Base-by-base conservation (phyloP, 2,888 invertebrate genomes). In the Microplitis manilae region DNA sequence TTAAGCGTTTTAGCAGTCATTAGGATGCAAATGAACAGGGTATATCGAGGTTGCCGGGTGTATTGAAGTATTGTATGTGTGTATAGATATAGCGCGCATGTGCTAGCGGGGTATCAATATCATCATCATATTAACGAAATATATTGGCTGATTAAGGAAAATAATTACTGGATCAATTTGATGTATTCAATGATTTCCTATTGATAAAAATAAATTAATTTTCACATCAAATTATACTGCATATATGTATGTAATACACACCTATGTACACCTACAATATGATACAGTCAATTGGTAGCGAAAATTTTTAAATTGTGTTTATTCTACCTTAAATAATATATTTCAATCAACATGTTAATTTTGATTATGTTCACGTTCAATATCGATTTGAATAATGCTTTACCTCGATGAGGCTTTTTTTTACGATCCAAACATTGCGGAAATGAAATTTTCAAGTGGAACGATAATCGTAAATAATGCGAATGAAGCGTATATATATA, bases 1-100 rank as follows among this genome's bases (percentile, higher is more conserved):
- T 81, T 80, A 82, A 81, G 76, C 74, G 81, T 76, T 78, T 80
- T 77, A 77, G 77, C 71, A 75, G 75, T 81, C 81, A 75, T 81
- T 81, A 79, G 78, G 73, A 81, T 81, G 81, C 77, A 79, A 81
- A 82, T 82, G 77, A 69, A 81, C 77, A 76, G 73, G 50, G 13
- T 8, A 50, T 13, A 50, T 50, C 50, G 50, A 64, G 68, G 50
- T 50, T 74, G 20, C 13, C 13, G 60, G 68, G 70, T 40, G 17
- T 41, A 68, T 17, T 68, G 39, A 40, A 69, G 20, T 50, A 61
- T 62, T 13, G 50, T 13, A 13, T 50, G 13, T 50, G 13, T 50
- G 50, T 50, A 13, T 8, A 50, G 5, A 50, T 50, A 9, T 50
- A 50, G 17, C 38, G 40, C 40, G 17, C 40, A 68, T 39, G 40